These are phyloP conservation scores for Rhopalosiphum padi DNA, from an alignment of 1,140 invertebrate genomes.

Conservation along the genomic window DNA sequence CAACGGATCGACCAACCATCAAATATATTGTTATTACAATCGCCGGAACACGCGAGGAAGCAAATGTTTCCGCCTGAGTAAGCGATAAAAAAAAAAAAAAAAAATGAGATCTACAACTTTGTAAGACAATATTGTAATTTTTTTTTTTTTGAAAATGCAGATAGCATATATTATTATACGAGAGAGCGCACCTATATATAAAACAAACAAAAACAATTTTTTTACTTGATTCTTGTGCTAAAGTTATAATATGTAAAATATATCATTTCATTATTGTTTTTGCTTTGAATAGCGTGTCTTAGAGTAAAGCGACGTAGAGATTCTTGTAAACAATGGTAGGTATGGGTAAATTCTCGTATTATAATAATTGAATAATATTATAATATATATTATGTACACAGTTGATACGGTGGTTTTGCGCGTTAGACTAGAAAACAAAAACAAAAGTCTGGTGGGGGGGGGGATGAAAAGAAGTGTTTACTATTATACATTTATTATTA, in stretches of 20 bases:
- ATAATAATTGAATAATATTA: not conserved
- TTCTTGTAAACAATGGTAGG: not conserved
- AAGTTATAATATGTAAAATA: not conserved
- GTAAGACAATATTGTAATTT: slow-evolving; percentile 26
- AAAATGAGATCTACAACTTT: slow-evolving; percentile 57
- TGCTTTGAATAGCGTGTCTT: not conserved
- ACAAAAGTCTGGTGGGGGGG: not conserved
- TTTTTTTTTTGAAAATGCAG: not conserved
- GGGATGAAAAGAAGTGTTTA: not conserved
- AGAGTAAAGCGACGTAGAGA: not conserved
- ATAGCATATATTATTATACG: not conserved
- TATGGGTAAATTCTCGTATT: not conserved
- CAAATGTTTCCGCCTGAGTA: not conserved
- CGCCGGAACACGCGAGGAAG: slow-evolving; percentile 2
- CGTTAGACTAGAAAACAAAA: slow-evolving; percentile 37
- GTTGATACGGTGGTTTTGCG: not conserved
- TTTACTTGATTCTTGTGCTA: not conserved
- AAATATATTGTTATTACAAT: slow-evolving; percentile 1
- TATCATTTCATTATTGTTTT: not conserved
- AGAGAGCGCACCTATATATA: not conserved
- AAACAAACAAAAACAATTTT: not conserved
- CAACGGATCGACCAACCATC: slow-evolving; percentile 18
- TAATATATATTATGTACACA: slow-evolving; percentile 18
- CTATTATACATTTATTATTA: not conserved
- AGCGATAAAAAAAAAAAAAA: slow-evolving; percentile 31